These are phyloP conservation scores for Drosophila malerkotliana DNA, from an alignment of 1,140 invertebrate genomes.

Conservation along the genomic window DNA sequence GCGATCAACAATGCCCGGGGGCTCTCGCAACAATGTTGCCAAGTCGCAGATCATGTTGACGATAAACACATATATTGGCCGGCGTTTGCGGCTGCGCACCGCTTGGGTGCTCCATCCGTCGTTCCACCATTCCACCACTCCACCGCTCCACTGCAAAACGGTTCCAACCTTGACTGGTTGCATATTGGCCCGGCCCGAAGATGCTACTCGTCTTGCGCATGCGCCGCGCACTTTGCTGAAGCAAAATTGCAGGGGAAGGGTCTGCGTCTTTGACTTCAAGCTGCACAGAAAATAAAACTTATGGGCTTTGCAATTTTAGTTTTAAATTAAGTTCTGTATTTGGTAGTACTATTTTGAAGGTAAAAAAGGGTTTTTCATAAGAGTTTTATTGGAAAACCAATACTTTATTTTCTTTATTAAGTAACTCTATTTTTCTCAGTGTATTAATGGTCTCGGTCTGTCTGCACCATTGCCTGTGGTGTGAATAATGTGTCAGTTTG, in stretches of 20 bases:
- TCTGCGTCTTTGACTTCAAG: not conserved
- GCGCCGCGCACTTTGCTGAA: slow-evolving; percentile 25
- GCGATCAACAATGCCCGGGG: slow-evolving; percentile 59
- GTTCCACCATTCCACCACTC: slow-evolving; percentile 19
- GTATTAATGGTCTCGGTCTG: not conserved
- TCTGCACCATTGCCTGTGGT: slow-evolving; percentile 46
- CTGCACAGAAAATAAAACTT: slow-evolving; percentile 1
- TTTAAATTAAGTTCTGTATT: not conserved
- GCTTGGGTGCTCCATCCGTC: slow-evolving; percentile 42
- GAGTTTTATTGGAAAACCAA: not conserved
- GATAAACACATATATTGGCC: slow-evolving; percentile 48
- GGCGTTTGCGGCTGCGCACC: slow-evolving; percentile 48
- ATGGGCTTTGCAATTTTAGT: not conserved
- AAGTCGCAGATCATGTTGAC: slow-evolving; percentile 65
- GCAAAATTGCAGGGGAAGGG: slow-evolving; percentile 13
- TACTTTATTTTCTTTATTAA: not conserved
- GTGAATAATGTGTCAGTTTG: slow-evolving; percentile 67
- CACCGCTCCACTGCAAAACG: slow-evolving; percentile 11
- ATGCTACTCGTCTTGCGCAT: slow-evolving; percentile 81
- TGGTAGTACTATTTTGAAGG: not conserved
- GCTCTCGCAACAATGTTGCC: slow-evolving; percentile 71
- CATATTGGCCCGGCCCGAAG: slow-evolving; percentile 31
- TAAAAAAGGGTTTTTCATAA: too few relatives aligned
- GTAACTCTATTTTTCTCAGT: not conserved
- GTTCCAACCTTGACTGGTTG: slow-evolving; percentile 3